These are phyloP conservation scores for Camponotus floridanus DNA, from an alignment of 1,140 invertebrate genomes.

Conservation along the genomic window DNA sequence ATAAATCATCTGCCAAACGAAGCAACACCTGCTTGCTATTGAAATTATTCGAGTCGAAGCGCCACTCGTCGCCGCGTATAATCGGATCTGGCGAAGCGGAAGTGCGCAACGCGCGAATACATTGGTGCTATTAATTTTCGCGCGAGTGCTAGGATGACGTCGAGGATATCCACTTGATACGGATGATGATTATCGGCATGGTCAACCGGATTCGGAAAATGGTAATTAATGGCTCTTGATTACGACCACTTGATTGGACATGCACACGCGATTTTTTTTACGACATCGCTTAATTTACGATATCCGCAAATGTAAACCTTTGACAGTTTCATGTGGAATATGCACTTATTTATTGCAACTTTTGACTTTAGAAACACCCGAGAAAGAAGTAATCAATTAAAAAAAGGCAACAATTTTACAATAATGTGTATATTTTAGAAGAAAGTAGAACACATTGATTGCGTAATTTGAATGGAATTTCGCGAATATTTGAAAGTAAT, in stretches of 20 bases:
- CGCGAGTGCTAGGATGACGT: not conserved
- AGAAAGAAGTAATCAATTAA: not conserved
- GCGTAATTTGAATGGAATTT: too few relatives aligned
- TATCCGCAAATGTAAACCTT: not conserved
- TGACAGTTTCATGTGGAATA: slow-evolving; percentile 8
- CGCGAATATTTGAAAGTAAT: too few relatives aligned
- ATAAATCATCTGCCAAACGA: slow-evolving; percentile 7
- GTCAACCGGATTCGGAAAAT: not conserved
- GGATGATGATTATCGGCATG: not conserved
- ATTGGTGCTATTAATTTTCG: slow-evolving; percentile 4
- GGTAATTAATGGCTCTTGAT: slow-evolving; percentile 18
- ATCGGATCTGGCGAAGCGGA: slow-evolving; percentile 18
- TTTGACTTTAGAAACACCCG: not conserved
- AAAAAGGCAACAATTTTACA: too few relatives aligned
- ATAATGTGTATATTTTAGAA: not conserved
- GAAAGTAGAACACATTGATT: not conserved
- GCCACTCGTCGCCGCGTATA: not conserved
- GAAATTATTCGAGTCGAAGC: slow-evolving; percentile 17
- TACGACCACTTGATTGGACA: slow-evolving; percentile 19
- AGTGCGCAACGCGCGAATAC: slow-evolving; percentile 1
- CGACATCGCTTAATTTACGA: slow-evolving; percentile 41
- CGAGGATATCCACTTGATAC: not conserved
- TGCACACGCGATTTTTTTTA: not conserved
- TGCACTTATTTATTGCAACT: slow-evolving; percentile 47
- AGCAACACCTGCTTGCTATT: slow-evolving; percentile 29